Base-by-base conservation (phyloP, 2,888 invertebrate species). In the Cenopis cana region DNA sequence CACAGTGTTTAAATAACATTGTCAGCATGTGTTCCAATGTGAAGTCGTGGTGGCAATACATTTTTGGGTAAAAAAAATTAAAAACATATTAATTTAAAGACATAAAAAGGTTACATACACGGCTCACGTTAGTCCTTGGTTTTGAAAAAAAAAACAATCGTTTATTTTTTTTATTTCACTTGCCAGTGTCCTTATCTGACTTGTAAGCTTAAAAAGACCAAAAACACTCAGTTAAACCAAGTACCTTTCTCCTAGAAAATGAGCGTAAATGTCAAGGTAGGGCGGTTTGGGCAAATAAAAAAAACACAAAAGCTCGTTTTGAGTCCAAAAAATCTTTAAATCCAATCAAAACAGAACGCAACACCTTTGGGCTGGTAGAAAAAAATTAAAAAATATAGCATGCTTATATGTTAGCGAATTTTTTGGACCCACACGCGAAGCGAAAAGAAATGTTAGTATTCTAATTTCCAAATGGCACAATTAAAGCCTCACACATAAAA, bases 221-320 rank as follows among this genome's bases (percentile, higher is more conserved):
- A 82, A 86, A 81, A 79, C 81, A 82, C 81, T 82, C 78, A 73
- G 80, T 77, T 78, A 80, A 85, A 85, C 82, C 83, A 86, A 84
- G 86, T 90, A 90, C 90, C 91, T 92, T 85, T 85, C 82, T 89
- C 85, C 87, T 84, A 86, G 81, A 82, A 81, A 77, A 74, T 80
- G 86, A 91, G 89, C 85, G 90, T 84, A 84, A 93, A 93, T 92
- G 92, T 93, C 91, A 91, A 92, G 93, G 93, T 92, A 93, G 93
- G 91, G 89, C 77, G 81, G 78, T 80, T 79, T 82, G 86, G 88
- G 90, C 90, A 89, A 92, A 91, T n/a, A n/a, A 84, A 33, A 77
- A 89, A 90, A 88, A 89, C 85, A 89, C 82, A 77, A 78, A 90
- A 92, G 91, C 91, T 86, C 78, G 78, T 76, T 78, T 84, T 86